phyloP scores from a whole-genome alignment of 2,888 invertebrate genomes.

The Itoplectis maculator region DNA sequence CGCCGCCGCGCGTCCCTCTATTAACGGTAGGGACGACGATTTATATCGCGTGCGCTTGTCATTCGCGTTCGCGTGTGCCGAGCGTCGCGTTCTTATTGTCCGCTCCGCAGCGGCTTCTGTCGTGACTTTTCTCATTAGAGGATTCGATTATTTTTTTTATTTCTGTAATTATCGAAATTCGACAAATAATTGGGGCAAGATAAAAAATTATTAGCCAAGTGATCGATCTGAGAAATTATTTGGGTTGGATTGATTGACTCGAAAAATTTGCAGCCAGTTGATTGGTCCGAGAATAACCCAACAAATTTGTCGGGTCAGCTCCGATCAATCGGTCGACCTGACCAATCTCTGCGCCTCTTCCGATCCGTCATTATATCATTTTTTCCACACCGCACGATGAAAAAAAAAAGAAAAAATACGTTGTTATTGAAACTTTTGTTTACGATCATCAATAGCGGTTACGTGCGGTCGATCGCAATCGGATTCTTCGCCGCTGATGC shows the following conservation, averaged over 20 bases:
- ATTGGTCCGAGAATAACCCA: too few species aligned
- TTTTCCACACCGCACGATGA: neutral
- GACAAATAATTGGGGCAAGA: neutral
- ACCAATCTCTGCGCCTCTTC: neutral
- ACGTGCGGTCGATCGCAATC: conserved; percentile 20
- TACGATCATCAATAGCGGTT: conserved; percentile 18
- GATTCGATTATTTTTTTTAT: neutral
- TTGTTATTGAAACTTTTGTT: conserved; percentile 24
- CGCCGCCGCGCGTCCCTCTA: conserved; percentile 1
- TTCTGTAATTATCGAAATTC: neutral
- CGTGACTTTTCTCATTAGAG: neutral
- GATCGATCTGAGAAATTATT: neutral
- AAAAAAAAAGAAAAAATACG: too few species aligned
- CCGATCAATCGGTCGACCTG: too few species aligned
- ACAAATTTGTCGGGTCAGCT: neutral
- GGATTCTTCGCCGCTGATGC: neutral
- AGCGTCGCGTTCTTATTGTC: conserved; percentile 17
- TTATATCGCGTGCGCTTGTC: conserved; percentile 60
- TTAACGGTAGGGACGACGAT: conserved; percentile 67
- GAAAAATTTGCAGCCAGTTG: too few species aligned
- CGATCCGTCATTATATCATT: neutral
- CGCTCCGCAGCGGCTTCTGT: conserved; percentile 1
- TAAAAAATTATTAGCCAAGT: too few species aligned
- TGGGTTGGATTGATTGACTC: conserved; percentile 6
- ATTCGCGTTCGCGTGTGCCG: neutral